phyloP scores from a whole-genome alignment of 2,113 vertebrate genomes.

The Cottus gobio region DNA sequence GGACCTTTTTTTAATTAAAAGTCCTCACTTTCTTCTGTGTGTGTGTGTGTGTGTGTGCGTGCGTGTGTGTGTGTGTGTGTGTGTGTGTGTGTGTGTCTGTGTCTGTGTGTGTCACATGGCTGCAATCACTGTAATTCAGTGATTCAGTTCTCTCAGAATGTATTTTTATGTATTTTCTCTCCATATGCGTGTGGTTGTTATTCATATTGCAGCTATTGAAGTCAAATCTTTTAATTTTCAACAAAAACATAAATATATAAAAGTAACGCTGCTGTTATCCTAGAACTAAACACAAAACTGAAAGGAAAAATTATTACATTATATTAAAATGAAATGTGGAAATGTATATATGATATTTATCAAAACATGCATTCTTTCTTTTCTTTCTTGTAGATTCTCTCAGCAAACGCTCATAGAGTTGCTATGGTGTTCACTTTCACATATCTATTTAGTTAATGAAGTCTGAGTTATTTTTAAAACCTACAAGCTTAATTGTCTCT shows the following conservation, averaged over 20 bases:
- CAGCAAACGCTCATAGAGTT: conserved; percentile 37
- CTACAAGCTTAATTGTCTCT: background rate
- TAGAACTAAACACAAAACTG: background rate
- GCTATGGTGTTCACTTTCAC: conserved; percentile 61
- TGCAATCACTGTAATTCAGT: conserved; percentile 7
- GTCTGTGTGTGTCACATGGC: background rate
- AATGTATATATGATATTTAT: background rate
- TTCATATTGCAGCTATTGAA: background rate
- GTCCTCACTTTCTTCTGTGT: conserved; percentile 40
- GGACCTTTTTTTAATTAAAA: conserved; percentile 74
- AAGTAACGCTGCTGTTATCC: background rate
- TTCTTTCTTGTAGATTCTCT: background rate
- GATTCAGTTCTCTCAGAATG: background rate
- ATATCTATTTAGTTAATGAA: conserved; percentile 48
- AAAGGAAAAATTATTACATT: background rate
- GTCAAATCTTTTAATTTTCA: background rate
- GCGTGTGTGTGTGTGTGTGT: conserved; percentile 7
- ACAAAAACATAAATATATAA: background rate
- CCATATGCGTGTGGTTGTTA: background rate
- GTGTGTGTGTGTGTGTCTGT: conserved; percentile 3
- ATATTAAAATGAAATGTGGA: background rate
- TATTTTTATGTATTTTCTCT: background rate
- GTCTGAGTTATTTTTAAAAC: conserved; percentile 62
- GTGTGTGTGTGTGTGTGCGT: background rate
- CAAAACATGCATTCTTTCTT: background rate